phyloP scores from a whole-genome alignment of 2,113 vertebrate species.

The Cyanocitta stelleri region DNA sequence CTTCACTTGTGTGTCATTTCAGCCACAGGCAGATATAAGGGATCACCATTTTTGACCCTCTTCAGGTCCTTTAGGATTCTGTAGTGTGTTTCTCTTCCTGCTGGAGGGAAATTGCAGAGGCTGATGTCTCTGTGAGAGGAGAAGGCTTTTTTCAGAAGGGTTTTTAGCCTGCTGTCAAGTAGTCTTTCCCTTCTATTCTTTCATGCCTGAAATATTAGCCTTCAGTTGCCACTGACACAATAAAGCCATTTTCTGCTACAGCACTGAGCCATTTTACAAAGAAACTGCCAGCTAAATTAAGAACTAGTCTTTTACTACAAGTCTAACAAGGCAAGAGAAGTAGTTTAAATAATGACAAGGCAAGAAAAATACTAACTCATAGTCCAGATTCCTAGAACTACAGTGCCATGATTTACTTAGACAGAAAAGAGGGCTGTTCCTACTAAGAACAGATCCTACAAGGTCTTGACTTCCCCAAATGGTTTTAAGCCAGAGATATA shows the following conservation, averaged over 20 bases:
- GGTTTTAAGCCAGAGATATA: background rate
- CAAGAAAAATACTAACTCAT: background rate
- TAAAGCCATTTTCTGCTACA: conserved; percentile 5
- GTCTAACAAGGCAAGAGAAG: background rate
- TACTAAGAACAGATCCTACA: background rate
- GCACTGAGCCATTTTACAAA: background rate
- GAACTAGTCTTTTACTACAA: background rate
- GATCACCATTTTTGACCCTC: background rate
- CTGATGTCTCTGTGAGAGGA: background rate
- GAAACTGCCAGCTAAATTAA: conserved; percentile 11
- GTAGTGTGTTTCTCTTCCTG: background rate
- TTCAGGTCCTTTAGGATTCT: background rate
- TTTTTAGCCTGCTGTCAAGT: conserved; percentile 1
- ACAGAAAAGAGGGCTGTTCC: background rate
- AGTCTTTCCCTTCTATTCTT: background rate
- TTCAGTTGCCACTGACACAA: background rate
- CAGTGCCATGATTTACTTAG: background rate
- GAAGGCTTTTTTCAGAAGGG: background rate
- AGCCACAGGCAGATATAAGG: background rate
- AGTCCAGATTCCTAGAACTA: background rate
- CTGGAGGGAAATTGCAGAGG: background rate
- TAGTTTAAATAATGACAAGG: background rate
- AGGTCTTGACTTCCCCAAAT: background rate
- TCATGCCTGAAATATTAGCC: background rate
- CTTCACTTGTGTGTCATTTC: background rate